These are phyloP conservation scores for Phorcus lineatus DNA, from an alignment of 2,888 invertebrate genomes.

Conservation along the genomic window DNA sequence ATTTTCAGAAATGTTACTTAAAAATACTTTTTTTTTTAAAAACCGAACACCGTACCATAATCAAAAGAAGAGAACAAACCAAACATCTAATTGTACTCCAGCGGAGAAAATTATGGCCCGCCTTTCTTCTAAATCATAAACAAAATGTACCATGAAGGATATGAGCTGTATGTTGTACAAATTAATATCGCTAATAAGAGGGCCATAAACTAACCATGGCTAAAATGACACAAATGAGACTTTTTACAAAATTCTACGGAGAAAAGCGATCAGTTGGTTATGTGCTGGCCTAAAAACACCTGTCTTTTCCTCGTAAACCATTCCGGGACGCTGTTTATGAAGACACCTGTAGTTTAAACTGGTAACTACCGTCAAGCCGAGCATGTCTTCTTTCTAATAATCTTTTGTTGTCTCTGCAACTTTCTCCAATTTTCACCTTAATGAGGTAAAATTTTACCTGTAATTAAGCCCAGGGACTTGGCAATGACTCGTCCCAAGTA, in stretches of 20 bases:
- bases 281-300: background rate
- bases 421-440: slow-evolving; percentile 9
- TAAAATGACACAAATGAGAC: background rate
- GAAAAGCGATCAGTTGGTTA: background rate
- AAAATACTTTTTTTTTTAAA: too few species aligned
- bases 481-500: background rate
- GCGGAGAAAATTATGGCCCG: background rate
- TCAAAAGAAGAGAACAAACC: too few species aligned
- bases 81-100: background rate
- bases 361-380: background rate
- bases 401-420: background rate
- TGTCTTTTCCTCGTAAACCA: slow-evolving; percentile 1
- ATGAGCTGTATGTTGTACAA: background rate
- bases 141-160: background rate
- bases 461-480: background rate
- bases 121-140: background rate
- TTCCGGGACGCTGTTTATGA: background rate
- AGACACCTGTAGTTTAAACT: background rate
- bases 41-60: too few species aligned
- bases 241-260: background rate
- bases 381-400: background rate
- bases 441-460: background rate
- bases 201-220: background rate
- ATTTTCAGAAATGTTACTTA: too few species aligned
- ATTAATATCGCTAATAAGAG: background rate